Percentiles rank a stretch among this genome's conserved stretches.
These are phyloP conservation scores for Aproaerema taeniolella DNA, from an alignment of 2,888 invertebrate species.

Conservation along the genomic window DNA sequence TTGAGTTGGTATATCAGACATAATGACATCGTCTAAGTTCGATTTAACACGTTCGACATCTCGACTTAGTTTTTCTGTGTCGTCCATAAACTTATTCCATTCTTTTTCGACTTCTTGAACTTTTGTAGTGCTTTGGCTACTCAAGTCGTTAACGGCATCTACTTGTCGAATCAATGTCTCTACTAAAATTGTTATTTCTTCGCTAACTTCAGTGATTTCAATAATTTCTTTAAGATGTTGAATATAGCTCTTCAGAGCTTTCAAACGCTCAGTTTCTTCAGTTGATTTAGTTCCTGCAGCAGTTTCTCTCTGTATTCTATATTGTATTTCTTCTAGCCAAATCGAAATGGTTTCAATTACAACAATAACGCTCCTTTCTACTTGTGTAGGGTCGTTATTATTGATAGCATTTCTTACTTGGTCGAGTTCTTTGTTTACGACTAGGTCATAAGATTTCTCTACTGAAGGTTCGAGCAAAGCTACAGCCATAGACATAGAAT, in stretches of 20 bases:
- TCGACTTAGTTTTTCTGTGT: conserved; percentile 76
- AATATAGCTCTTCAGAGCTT: conserved; percentile 73
- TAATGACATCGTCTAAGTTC: conserved; percentile 73
- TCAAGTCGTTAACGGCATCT: conserved; percentile 82
- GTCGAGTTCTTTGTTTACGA: conserved; percentile 79
- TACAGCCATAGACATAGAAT: conserved; percentile 52
- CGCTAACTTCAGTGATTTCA: conserved; percentile 81
- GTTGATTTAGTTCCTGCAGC: conserved; percentile 33
- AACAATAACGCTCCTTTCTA: conserved; percentile 84
- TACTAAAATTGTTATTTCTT: conserved; percentile 81
- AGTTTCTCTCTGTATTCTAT: conserved; percentile 79
- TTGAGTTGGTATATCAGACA: conserved; percentile 81
- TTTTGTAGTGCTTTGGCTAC: conserved; percentile 52
- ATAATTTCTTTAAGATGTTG: conserved; percentile 79
- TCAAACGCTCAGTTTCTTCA: conserved; percentile 48
- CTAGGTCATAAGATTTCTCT: conserved; percentile 61
- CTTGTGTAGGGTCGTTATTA: conserved; percentile 71
- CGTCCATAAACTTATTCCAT: conserved; percentile 84
- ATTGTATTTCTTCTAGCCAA: conserved; percentile 91
- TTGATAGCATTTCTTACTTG: conserved; percentile 78
- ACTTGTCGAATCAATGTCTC: conserved; percentile 81
- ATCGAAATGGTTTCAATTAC: conserved; percentile 89
- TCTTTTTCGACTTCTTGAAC: conserved; percentile 78
- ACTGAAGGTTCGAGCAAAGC: conserved; percentile 58
- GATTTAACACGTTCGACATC: conserved; percentile 68